phyloP scores from a whole-genome alignment of 2,113 vertebrate species.

The Hyaena hyaena region DNA sequence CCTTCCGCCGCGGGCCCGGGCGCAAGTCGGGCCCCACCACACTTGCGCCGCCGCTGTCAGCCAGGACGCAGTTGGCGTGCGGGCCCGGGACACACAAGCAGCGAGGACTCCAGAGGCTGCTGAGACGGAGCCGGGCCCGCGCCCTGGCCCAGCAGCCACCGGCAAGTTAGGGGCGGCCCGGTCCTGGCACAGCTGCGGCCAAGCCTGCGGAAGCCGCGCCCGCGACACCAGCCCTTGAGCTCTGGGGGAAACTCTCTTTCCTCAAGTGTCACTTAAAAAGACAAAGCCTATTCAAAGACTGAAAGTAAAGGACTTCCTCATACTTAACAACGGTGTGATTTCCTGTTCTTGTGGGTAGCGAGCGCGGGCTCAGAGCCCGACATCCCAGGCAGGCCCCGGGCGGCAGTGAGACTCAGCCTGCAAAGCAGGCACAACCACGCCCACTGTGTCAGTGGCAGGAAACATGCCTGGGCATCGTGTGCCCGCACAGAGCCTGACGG shows the following conservation, averaged over 20 bases:
- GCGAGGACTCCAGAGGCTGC: not conserved
- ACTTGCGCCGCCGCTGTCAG: not conserved
- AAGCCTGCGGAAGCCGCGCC: not conserved
- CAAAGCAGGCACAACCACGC: not conserved
- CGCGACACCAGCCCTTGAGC: not conserved
- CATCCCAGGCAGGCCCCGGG: not conserved
- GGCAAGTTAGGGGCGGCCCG: not conserved
- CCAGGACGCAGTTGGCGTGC: not conserved
- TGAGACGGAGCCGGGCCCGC: no score
- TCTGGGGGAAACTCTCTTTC: not conserved
- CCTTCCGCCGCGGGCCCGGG: not conserved
- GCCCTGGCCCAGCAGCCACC: not conserved
- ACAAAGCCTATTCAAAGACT: not conserved
- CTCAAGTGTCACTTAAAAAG: conserved; percentile 16
- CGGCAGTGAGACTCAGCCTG: not conserved
- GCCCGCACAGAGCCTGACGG: not conserved
- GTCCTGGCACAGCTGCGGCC: not conserved
- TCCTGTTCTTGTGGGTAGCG: not conserved
- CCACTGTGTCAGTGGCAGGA: not conserved
- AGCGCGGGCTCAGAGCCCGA: not conserved
- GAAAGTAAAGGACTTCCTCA: not conserved
- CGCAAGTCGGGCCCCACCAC: not conserved
- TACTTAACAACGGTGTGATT: not conserved
- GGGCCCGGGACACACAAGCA: not conserved
- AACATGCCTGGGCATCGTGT: not conserved